phyloP scores from a whole-genome alignment of 2,888 invertebrate genomes.

The Chalcosyrphus nemorum region DNA sequence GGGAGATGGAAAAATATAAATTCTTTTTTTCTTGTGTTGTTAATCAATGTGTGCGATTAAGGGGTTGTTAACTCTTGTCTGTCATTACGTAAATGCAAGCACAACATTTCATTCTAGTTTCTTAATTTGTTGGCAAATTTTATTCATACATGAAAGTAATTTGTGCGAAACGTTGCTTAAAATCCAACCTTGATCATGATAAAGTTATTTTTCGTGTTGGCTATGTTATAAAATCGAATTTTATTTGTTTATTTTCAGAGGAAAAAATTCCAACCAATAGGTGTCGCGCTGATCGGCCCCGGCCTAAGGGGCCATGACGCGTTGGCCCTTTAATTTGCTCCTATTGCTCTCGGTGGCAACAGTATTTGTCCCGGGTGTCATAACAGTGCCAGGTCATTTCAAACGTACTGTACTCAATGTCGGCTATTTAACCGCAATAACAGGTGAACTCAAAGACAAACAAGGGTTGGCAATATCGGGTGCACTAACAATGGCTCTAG shows the following conservation, averaged over 20 bases:
- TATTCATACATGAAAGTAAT: neutral
- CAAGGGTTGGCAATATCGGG: slow-evolving; percentile 95
- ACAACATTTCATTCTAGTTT: neutral
- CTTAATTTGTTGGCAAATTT: neutral
- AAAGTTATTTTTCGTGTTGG: too few species aligned
- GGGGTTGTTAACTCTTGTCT: neutral
- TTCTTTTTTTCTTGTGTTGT: neutral
- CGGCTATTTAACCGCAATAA: slow-evolving; percentile 93
- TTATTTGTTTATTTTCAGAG: slow-evolving; percentile 76
- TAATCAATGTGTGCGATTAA: neutral
- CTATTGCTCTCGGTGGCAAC: slow-evolving; percentile 86
- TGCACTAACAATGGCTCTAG: slow-evolving; percentile 93
- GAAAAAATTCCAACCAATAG: slow-evolving; percentile 83
- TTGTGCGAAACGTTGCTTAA: too few species aligned
- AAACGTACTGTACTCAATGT: slow-evolving; percentile 86
- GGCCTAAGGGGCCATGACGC: slow-evolving; percentile 83
- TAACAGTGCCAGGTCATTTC: slow-evolving; percentile 80
- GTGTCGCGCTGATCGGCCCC: slow-evolving; percentile 86
- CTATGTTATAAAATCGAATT: neutral
- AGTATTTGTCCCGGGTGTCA: slow-evolving; percentile 82
- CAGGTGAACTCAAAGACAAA: slow-evolving; percentile 88
- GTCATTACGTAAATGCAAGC: neutral
- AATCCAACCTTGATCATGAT: too few species aligned
- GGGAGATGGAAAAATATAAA: neutral
- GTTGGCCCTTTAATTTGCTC: slow-evolving; percentile 84